Conservation (phyloP, 2,888 invertebrate genomes). For the Tachina grossa region DNA sequence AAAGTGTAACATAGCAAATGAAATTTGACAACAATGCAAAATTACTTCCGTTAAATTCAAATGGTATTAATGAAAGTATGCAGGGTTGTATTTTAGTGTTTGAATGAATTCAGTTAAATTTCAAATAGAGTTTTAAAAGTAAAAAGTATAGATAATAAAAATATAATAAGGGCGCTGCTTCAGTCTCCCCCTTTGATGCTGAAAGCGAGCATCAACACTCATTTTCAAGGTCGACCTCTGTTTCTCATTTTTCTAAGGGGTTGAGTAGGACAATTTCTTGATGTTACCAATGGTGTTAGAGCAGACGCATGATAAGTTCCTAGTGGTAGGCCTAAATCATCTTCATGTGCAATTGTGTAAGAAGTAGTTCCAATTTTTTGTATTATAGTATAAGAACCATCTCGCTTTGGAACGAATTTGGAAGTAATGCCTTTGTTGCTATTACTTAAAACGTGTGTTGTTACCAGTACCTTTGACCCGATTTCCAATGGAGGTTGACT, state of each 20-base stretch:
- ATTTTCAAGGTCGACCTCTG: no score
- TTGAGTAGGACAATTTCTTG: neutral
- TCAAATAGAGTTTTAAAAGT: no score
- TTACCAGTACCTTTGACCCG: neutral
- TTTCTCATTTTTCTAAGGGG: slow-evolving; percentile 14
- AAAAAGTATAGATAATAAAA: no score
- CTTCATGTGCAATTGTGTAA: slow-evolving; percentile 37
- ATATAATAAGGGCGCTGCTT: neutral
- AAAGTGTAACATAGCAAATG: no score
- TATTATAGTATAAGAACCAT: slow-evolving; percentile 64
- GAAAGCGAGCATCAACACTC: no score
- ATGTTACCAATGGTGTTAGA: slow-evolving; percentile 24
- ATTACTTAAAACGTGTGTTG: neutral
- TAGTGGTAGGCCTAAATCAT: neutral
- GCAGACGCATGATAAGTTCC: slow-evolving; percentile 43
- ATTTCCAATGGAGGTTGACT: neutral
- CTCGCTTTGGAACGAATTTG: slow-evolving; percentile 76
- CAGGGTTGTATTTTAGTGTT: no score
- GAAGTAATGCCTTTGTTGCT: slow-evolving; percentile 66
- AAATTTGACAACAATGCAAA: no score
- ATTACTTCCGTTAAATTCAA: no score
- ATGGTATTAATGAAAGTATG: no score
- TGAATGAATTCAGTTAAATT: no score
- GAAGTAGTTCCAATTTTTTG: slow-evolving; percentile 70
- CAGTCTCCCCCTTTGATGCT: neutral